Percentiles rank a stretch among this genome's conserved stretches.
Evolutionary conservation across 2,797 vertebrate genomes (phyloP).

Genomic region (Manis pentadactyla): DNA sequence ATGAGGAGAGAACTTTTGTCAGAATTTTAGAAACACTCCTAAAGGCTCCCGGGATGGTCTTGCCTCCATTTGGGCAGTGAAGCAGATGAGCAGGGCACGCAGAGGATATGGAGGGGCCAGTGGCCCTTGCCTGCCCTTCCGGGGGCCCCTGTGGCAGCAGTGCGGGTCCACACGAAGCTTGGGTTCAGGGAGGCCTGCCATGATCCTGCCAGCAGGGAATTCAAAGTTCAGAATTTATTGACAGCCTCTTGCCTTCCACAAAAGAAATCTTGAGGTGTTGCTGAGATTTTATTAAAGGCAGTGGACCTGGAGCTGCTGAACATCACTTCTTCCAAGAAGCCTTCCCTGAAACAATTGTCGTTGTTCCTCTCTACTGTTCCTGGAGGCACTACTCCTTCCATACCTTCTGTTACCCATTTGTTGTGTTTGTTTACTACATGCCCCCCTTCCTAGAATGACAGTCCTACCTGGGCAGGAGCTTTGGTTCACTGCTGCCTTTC

Average conservation of each 20-base stretch:
- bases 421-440: rapidly evolving
- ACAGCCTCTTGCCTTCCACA: background rate
- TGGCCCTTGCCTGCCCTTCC: background rate
- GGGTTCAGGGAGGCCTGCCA: background rate
- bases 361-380: background rate
- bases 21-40: background rate
- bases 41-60: background rate
- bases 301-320: background rate
- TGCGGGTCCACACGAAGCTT: background rate
- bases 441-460: background rate
- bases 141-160: background rate
- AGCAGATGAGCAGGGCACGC: rapidly evolving
- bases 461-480: background rate
- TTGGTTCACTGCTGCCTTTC: background rate
- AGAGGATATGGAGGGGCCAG: rapidly evolving
- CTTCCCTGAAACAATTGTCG: background rate
- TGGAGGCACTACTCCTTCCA: rapidly evolving
- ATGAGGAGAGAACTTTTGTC: background rate
- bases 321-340: background rate
- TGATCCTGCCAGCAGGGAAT: background rate
- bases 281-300: background rate
- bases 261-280: background rate
- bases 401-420: rapidly evolving
- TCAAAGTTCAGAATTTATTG: background rate
- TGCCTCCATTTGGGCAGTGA: background rate